Evolutionary conservation across 2,888 invertebrate genomes (phyloP).

Genomic region (Cactoblastis cactorum): DNA sequence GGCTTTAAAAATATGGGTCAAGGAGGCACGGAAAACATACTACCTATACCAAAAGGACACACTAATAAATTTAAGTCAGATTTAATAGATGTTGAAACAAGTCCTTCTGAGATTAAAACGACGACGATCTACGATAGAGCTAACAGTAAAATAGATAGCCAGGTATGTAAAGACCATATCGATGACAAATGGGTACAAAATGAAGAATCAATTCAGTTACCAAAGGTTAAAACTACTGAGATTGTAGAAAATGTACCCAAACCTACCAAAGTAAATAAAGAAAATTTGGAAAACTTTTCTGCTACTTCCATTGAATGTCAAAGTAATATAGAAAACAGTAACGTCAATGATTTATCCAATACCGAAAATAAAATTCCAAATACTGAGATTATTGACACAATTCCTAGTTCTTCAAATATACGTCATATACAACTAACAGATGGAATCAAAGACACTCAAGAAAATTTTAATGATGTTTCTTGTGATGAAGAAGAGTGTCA

Average conservation of each 20-base stretch:
- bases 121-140: not conserved
- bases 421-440: conserved; percentile 10
- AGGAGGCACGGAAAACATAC: not conserved
- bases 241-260: conserved; percentile 1
- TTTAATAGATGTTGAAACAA: conserved; percentile 1
- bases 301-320: not conserved
- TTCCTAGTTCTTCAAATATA: conserved; percentile 24
- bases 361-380: not conserved
- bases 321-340: not conserved
- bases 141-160: not conserved
- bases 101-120: conserved; percentile 6
- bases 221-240: not conserved
- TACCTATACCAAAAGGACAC: conserved; percentile 7
- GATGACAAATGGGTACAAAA: not conserved
- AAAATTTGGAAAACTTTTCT: not conserved
- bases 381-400: conserved; percentile 21
- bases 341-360: not conserved
- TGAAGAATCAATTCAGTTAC: not conserved
- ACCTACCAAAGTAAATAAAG: not conserved
- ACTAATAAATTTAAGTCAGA: conserved; percentile 1
- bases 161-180: not conserved
- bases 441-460: conserved; percentile 10
- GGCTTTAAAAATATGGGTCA: not conserved
- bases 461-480: not conserved
- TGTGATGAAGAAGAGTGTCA: not conserved